These are phyloP conservation scores for Limnephilus rhombicus DNA, from an alignment of 2,888 invertebrate species.

Conservation along the genomic window DNA sequence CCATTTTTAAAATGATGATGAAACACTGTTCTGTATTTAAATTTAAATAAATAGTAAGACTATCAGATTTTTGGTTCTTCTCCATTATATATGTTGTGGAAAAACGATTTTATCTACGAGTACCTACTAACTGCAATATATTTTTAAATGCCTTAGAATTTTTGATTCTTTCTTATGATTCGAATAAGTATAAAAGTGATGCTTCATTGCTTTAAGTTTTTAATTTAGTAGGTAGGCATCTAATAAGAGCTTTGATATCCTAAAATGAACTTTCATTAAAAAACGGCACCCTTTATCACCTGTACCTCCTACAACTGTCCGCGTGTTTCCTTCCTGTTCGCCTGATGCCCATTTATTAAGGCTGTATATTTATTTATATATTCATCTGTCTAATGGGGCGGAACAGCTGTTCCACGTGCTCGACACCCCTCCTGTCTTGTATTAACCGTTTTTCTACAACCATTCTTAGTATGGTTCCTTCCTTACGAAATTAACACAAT, in stretches of 20 bases:
- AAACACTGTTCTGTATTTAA: too few relatives aligned
- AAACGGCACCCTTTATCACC: constrained; percentile 47
- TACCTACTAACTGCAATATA: too few relatives aligned
- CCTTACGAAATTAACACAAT: background rate
- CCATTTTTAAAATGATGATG: too few relatives aligned
- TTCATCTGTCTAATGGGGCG: constrained; percentile 62
- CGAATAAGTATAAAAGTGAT: too few relatives aligned
- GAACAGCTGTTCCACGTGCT: constrained; percentile 62
- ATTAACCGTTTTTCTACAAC: constrained; percentile 50
- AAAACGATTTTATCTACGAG: too few relatives aligned
- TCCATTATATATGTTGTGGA: too few relatives aligned
- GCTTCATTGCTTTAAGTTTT: too few relatives aligned
- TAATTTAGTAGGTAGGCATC: too few relatives aligned
- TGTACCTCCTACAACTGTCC: constrained; percentile 32
- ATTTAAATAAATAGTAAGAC: too few relatives aligned
- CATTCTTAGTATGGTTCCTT: background rate
- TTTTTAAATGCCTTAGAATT: too few relatives aligned
- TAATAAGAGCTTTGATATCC: background rate
- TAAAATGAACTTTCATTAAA: background rate
- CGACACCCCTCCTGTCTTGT: constrained; percentile 41
- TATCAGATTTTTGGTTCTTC: too few relatives aligned
- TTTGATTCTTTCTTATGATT: too few relatives aligned
- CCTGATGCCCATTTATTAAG: constrained; percentile 56
- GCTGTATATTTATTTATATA: constrained; percentile 62
- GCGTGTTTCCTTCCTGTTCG: constrained; percentile 55